These are phyloP conservation scores for Zenarchopterus dispar DNA, from an alignment of 2,797 vertebrate species.

Conservation along the genomic window DNA sequence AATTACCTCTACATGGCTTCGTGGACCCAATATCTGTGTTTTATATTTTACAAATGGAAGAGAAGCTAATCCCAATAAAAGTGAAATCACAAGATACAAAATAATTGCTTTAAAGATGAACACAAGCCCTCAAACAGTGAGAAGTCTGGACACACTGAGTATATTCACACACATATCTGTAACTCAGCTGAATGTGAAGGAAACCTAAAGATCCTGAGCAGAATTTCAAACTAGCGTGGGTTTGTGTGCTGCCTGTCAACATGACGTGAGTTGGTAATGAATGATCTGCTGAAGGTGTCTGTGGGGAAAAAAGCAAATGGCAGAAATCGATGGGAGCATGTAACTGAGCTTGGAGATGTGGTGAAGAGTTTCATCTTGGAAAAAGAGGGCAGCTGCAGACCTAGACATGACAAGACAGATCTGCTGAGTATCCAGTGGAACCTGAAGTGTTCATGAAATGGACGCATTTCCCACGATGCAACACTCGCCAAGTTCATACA, in stretches of 20 bases:
- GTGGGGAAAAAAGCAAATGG: background rate
- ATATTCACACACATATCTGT: background rate
- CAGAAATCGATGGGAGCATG: constrained; percentile 14
- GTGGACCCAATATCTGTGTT: too few relatives aligned
- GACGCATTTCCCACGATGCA: constrained; percentile 24
- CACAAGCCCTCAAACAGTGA: background rate
- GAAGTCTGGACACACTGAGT: background rate
- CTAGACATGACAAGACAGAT: background rate
- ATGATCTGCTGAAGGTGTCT: background rate
- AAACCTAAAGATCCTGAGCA: background rate
- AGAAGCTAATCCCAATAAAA: background rate
- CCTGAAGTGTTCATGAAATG: constrained; percentile 37
- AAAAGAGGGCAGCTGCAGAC: constrained; percentile 16
- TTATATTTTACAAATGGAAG: background rate
- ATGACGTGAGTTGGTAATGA: background rate
- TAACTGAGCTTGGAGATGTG: constrained; percentile 7
- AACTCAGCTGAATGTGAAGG: background rate
- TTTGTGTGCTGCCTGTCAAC: constrained; percentile 3
- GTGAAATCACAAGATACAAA: too few relatives aligned
- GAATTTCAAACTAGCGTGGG: background rate
- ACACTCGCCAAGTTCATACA: constrained; percentile 38
- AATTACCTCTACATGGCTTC: too few relatives aligned
- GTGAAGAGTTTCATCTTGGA: constrained; percentile 22
- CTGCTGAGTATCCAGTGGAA: background rate
- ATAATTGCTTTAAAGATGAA: background rate